Conservation (phyloP, 1,140 invertebrate genomes). For the Aphaenogaster floridana region DNA sequence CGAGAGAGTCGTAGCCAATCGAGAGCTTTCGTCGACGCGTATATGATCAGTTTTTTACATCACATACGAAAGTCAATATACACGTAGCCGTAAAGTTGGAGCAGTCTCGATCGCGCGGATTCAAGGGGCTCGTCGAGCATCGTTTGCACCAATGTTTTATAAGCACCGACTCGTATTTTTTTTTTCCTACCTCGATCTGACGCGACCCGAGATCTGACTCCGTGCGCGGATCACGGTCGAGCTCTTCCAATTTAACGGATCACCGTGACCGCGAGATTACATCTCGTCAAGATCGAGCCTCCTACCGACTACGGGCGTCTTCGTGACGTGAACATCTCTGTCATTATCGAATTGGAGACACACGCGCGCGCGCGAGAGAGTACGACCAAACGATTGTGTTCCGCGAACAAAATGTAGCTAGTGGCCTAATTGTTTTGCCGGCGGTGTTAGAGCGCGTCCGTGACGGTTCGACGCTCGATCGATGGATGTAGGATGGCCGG, state of each 20-base stretch:
- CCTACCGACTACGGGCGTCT: neutral
- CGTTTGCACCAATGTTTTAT: constrained; percentile 22
- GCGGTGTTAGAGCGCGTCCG: constrained; percentile 30
- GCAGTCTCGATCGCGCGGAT: constrained; percentile 47
- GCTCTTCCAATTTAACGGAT: constrained; percentile 49
- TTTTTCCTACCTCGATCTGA: neutral
- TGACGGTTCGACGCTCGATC: constrained; percentile 69
- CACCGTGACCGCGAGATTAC: neutral
- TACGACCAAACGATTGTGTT: constrained; percentile 34
- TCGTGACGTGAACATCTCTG: neutral
- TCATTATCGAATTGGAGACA: constrained; percentile 52
- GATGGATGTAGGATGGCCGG: constrained; percentile 57
- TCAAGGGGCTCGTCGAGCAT: neutral
- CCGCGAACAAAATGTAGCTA: neutral
- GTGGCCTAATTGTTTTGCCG: constrained; percentile 74
- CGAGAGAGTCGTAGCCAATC: constrained; percentile 14
- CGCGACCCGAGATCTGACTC: neutral
- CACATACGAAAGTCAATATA: constrained; percentile 53
- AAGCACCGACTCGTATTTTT: constrained; percentile 36
- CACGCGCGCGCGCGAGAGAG: neutral
- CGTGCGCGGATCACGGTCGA: constrained; percentile 15
- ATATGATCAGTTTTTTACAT: constrained; percentile 49
- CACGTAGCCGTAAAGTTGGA: constrained; percentile 43
- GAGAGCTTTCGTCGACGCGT: constrained; percentile 39
- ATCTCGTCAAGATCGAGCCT: constrained; percentile 36